Evolutionary conservation across 2,797 vertebrate genomes (phyloP).

Genomic region (Micrastur ruficollis): DNA sequence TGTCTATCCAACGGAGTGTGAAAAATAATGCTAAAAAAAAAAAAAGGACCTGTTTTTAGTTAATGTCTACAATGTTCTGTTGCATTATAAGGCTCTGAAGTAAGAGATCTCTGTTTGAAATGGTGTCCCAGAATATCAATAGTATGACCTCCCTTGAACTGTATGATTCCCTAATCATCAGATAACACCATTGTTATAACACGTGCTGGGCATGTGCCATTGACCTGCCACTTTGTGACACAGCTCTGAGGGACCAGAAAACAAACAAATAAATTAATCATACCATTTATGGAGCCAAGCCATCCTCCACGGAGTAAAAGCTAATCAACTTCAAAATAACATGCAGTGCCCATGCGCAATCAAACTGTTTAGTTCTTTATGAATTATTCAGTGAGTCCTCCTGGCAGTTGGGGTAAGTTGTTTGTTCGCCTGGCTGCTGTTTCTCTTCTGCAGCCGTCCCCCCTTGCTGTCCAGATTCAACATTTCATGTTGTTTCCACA

Average conservation of each 20-base stretch:
- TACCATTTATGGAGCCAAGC: not conserved
- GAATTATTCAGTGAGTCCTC: constrained; percentile 61
- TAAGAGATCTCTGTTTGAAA: not conserved
- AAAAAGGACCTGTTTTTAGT: not conserved
- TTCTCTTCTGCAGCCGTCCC: not conserved
- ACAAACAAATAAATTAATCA: constrained; percentile 21
- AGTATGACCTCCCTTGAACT: not conserved
- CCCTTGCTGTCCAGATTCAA: not conserved
- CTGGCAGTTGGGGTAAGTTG: constrained; percentile 7
- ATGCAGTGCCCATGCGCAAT: not conserved
- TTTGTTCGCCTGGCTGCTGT: not conserved
- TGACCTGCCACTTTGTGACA: not conserved
- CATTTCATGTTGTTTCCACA: not conserved
- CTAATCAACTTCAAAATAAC: constrained; percentile 19
- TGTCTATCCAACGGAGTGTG: not conserved
- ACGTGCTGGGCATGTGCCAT: not conserved
- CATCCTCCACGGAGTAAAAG: not conserved
- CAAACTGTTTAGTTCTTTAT: constrained; percentile 43
- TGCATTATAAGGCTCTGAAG: not conserved
- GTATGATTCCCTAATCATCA: not conserved
- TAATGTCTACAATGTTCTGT: not conserved
- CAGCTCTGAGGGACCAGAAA: not conserved
- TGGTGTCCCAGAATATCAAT: not conserved
- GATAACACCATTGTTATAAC: not conserved
- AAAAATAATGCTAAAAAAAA: not conserved